These are phyloP conservation scores for Parochlus steinenii DNA, from an alignment of 2,888 invertebrate genomes.

Conservation along the genomic window DNA sequence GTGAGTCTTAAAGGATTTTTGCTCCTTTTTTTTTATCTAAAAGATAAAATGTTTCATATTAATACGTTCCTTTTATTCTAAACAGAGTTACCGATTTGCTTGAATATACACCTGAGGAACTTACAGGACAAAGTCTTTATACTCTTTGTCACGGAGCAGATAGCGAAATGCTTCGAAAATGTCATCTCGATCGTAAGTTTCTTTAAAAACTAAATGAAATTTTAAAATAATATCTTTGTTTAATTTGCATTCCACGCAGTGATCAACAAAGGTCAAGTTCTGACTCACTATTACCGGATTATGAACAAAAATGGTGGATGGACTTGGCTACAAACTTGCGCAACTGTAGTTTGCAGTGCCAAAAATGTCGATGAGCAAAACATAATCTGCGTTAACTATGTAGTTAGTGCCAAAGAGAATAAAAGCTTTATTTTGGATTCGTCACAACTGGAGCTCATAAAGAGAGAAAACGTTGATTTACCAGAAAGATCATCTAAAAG, in stretches of 20 bases:
- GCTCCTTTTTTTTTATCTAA: constrained; percentile 1
- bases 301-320: constrained; percentile 95
- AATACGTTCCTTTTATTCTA: background rate
- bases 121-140: constrained; percentile 86
- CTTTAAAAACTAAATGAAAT: constrained; percentile 5
- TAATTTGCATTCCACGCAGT: constrained; percentile 40
- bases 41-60: background rate
- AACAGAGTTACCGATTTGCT: constrained; percentile 76
- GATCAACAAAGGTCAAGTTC: constrained; percentile 89
- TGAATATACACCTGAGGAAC: constrained; percentile 84
- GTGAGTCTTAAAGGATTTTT: constrained; percentile 34
- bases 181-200: constrained; percentile 88
- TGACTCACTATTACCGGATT: constrained; percentile 88
- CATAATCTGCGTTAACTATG: constrained; percentile 93
- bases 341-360: constrained; percentile 87
- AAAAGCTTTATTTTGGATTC: constrained; percentile 86
- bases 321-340: constrained; percentile 94
- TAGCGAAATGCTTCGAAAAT: constrained; percentile 81
- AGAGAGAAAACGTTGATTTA: constrained; percentile 6
- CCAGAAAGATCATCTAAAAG: constrained; percentile 19
- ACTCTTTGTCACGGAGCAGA: constrained; percentile 92
- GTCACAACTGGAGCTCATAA: constrained; percentile 66
- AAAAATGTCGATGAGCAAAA: constrained; percentile 95
- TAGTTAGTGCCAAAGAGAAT: constrained; percentile 63
- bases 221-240: constrained; percentile 4